Percentiles rank a stretch among this genome's conserved stretches.
Conservation (phyloP, 2,113 vertebrate genomes). For the Bubo blakistoni region DNA sequence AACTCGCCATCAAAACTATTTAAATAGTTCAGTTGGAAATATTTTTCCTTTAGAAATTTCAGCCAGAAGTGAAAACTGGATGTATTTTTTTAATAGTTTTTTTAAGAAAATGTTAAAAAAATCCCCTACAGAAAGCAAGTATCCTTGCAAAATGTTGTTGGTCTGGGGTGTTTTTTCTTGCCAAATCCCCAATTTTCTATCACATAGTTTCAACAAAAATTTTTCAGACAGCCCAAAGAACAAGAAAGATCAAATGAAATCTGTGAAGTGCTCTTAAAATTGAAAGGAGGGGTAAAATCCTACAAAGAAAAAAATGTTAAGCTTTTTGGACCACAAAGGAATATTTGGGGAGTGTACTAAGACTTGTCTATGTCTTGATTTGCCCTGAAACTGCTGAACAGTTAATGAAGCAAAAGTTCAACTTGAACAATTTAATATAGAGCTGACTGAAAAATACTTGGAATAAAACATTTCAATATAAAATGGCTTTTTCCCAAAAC, state of each 20-base stretch:
- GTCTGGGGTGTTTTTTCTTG: background rate
- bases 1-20: background rate
- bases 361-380: background rate
- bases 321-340: background rate
- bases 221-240: background rate
- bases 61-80: background rate
- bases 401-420: slow-evolving; percentile 36
- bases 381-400: slow-evolving; percentile 32
- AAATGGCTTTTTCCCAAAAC: slow-evolving; percentile 28
- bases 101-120: background rate
- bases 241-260: background rate
- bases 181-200: slow-evolving; percentile 24
- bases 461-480: slow-evolving; percentile 12
- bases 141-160: background rate
- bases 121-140: background rate
- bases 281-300: background rate
- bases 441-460: slow-evolving; percentile 12
- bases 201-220: background rate
- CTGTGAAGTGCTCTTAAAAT: background rate
- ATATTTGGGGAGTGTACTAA: background rate
- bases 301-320: background rate
- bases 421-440: background rate
- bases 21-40: background rate
- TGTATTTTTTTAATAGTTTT: background rate
- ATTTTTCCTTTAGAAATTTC: background rate